These are phyloP conservation scores for Tapirus terrestris DNA, from an alignment of 2,113 vertebrate genomes.

Conservation along the genomic window DNA sequence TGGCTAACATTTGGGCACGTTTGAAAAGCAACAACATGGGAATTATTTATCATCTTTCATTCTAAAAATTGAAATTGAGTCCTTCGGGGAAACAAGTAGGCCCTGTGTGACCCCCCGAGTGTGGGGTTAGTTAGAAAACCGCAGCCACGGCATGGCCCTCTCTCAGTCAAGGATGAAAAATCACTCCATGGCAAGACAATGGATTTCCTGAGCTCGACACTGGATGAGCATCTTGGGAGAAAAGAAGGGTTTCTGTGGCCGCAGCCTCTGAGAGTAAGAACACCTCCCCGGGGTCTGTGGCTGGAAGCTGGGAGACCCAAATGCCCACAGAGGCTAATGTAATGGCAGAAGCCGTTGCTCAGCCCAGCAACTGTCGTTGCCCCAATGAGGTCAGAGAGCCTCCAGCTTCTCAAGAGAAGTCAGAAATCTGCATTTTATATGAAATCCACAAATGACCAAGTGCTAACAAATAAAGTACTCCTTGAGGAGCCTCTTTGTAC, in stretches of 20 bases:
- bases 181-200: background rate
- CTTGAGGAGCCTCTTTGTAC: background rate
- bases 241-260: background rate
- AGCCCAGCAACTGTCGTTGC: accelerated
- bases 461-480: background rate
- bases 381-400: accelerated
- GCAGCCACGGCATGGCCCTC: accelerated
- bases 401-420: background rate
- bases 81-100: background rate
- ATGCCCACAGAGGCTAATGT: accelerated
- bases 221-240: background rate
- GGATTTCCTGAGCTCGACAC: background rate
- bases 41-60: background rate
- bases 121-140: background rate
- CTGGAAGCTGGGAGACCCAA: background rate
- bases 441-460: background rate
- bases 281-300: background rate
- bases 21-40: background rate
- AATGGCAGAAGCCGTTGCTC: accelerated
- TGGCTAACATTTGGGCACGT: background rate
- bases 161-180: background rate
- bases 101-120: accelerated
- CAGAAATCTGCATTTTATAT: background rate
- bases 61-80: background rate
- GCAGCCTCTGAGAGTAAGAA: background rate